Base-by-base conservation (phyloP, 92 coral and sea anemone species). In the Chrysogorgia sp. region DNA sequence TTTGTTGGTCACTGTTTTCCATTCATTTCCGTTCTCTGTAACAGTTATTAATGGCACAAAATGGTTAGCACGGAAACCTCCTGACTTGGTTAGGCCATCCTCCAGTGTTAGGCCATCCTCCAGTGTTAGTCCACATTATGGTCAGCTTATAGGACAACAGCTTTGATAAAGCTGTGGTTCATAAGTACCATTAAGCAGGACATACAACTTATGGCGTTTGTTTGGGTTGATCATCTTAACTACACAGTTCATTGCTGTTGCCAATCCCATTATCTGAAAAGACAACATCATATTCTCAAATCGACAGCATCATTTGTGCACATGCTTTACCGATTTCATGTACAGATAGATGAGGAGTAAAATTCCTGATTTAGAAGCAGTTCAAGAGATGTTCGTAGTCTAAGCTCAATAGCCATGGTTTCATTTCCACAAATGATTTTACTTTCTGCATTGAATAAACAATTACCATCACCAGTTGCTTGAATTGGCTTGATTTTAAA, bases 381-480 rank as follows among this genome's bases (percentile, higher is more conserved):
- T 47, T 86, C 87, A 30, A 82, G 19, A 41, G 83, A 47, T 37
- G 86, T 86, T 34, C 83, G 59, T 26, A 86, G 78, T 57, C 90
- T 75, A 2, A 76, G 19, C 60, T 83, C 82, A 1, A 50, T 15
- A 15, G 81, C 78, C 71, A 76, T 69, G 47, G 43, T 33, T 55
- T 75, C 82, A n/a, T 26, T 28, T 6, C 78, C 76, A 41, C 86
- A 84, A 30, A 88, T 47, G 20, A 72, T 85, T 19, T 68, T 15
- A 66, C 92, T 88, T 43, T 86, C 84, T 19, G 88, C 56, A 34
- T 83, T 83, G 43, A 87, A 87, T 10, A 83, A 68, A 30, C 88
- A 87, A 68, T 87, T 87, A 25, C 88, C 88, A 74, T 87, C 80
- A 22, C 91, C 88, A 7, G 85, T 79, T 33, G 82, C 33, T 19